Percentiles rank a stretch among this genome's conserved stretches.
phyloP scores from a whole-genome alignment of 2,797 vertebrate genomes.

The Hapalemur alaotrensis region DNA sequence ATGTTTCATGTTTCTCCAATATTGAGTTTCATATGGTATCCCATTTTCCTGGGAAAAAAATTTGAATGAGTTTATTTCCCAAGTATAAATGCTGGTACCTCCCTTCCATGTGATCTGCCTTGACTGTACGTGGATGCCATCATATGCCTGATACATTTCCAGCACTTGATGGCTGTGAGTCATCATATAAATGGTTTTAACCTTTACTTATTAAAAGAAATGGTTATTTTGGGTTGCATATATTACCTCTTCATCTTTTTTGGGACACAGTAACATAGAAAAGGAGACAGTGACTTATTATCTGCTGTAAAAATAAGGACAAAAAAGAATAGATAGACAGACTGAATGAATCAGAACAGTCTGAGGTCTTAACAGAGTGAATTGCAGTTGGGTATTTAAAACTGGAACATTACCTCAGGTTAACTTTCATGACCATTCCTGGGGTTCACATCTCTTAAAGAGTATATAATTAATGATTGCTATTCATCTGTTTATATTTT shows the following conservation, averaged over 20 bases:
- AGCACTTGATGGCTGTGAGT: constrained; percentile 39
- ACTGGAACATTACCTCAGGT: background rate
- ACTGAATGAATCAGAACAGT: constrained; percentile 39
- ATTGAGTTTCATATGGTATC: background rate
- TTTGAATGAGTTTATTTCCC: background rate
- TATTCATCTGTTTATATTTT: background rate
- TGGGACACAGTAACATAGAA: constrained; percentile 35
- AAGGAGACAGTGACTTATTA: constrained; percentile 59
- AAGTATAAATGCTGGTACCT: background rate
- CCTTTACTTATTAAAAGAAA: constrained; percentile 64
- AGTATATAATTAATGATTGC: background rate
- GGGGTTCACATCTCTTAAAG: background rate
- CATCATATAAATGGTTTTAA: constrained; percentile 59
- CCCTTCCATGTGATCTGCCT: background rate
- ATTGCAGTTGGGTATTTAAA: constrained; percentile 8
- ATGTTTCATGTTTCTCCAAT: background rate
- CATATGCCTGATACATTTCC: background rate
- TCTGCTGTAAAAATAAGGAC: constrained; percentile 62
- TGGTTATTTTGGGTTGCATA: constrained; percentile 65
- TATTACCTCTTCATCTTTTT: constrained; percentile 63
- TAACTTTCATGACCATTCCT: background rate
- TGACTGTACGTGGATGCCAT: background rate
- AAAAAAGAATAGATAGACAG: constrained; percentile 9
- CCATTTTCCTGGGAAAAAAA: background rate
- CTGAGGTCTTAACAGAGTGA: background rate